Base-by-base conservation (phyloP, 2,888 invertebrate genomes). In the Abrostola triplasia region DNA sequence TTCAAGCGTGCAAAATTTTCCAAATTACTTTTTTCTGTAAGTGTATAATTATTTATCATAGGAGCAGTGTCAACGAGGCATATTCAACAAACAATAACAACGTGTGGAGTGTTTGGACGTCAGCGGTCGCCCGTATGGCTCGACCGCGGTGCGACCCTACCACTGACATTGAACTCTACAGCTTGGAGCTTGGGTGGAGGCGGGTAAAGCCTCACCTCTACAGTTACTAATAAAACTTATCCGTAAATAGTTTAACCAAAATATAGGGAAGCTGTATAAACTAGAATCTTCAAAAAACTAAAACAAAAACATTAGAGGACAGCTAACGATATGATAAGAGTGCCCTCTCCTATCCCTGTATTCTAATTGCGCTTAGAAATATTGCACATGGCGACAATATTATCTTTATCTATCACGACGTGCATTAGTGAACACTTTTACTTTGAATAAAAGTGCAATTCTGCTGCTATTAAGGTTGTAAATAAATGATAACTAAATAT, bases 91-190 rank as follows among this genome's bases (percentile, higher is more conserved):
- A 77, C 77, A 78, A 78, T 61, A 65, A 69, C 59, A 62, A 65
- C 47, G 51, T 51, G 54, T 24, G 73, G 64, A 74, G 64, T 56
- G 57, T 61, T 62, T 64, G 56, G 59, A 69, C 67, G 66, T 67
- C 64, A 64, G 42, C 69, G 62, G 57, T 24, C 77, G 84, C 91
- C 91, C 91, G 90, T 91, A 90, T 91, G 82, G 63, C 67, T 76
- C 74, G 73, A 83, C 86, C 88, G 84, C 88, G 87, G 77, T 69
- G 68, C 83, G 88, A 85, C 86, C 89, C 87, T 84, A 88, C 82
- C 86, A 85, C 87, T 93, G 93, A 93, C 93, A 93, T 92, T 93
- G 93, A 93, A 92, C 93, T 91, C 89, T 60, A 70, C 76, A 74
- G 77, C 79, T 80, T 76, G 70, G 60, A 76, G 60, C 67, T 65